phyloP scores from a whole-genome alignment of 35 echinoderm and acorn worm species.

The Apostichopus parvimensis region DNA sequence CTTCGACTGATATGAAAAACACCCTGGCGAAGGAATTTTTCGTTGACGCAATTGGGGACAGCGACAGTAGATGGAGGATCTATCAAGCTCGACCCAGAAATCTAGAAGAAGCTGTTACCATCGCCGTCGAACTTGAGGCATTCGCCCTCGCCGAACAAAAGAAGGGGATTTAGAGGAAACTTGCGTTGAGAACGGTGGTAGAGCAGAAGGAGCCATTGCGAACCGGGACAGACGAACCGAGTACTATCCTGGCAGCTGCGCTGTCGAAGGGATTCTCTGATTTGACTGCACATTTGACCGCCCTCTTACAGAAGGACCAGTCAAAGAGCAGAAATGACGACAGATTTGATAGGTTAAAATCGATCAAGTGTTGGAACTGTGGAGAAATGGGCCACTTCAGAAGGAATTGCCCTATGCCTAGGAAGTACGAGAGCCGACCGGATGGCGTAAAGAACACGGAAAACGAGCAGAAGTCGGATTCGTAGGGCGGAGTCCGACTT shows the following conservation, averaged over 20 bases:
- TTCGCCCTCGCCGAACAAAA: neutral
- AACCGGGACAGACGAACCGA: too few species aligned
- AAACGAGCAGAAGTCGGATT: slow-evolving; percentile 39
- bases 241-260: neutral
- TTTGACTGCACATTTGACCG: slow-evolving; percentile 4
- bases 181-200: neutral
- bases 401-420: too few species aligned
- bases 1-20: slow-evolving; percentile 1
- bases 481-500: slow-evolving; percentile 42
- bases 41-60: slow-evolving; percentile 19
- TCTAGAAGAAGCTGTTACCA: slow-evolving; percentile 16
- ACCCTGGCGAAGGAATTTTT: slow-evolving; percentile 9
- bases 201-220: neutral
- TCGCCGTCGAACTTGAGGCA: slow-evolving; percentile 17
- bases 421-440: neutral
- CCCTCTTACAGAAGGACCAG: neutral
- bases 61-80: slow-evolving; percentile 16
- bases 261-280: slow-evolving; percentile 22
- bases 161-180: neutral
- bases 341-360: neutral
- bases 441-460: neutral
- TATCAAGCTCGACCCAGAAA: slow-evolving; percentile 20
- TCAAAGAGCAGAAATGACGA: neutral
- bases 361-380: neutral
- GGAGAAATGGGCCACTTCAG: too few species aligned